phyloP scores from a whole-genome alignment of 1,140 invertebrate species.

The Drosophila yakuba region DNA sequence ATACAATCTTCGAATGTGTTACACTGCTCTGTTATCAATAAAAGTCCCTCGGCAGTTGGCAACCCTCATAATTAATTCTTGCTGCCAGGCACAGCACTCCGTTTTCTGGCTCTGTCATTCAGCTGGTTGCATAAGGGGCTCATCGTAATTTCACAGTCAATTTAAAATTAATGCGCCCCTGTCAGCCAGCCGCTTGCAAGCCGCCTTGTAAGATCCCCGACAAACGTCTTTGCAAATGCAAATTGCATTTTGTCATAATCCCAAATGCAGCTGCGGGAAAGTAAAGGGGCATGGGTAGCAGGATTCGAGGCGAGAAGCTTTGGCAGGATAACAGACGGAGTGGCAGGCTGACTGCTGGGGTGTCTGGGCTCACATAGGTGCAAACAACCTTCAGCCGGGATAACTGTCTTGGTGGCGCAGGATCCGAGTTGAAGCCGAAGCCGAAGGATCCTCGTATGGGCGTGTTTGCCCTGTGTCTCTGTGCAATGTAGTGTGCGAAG shows the following conservation, averaged over 20 bases:
- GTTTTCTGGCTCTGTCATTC: slow-evolving; percentile 15
- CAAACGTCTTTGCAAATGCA: slow-evolving; percentile 77
- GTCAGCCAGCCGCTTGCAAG: slow-evolving; percentile 34
- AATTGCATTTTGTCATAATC: slow-evolving; percentile 83
- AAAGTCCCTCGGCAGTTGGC: neutral
- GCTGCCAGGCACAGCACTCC: neutral
- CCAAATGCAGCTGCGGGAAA: slow-evolving; percentile 57
- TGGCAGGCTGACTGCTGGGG: slow-evolving; percentile 41
- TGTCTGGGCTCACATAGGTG: slow-evolving; percentile 57
- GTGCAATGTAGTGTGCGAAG: slow-evolving; percentile 32
- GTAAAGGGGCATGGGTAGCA: neutral
- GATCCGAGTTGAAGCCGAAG: neutral
- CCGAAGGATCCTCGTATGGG: neutral
- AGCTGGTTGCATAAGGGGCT: slow-evolving; percentile 43
- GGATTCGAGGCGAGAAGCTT: slow-evolving; percentile 29
- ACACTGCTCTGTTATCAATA: no score
- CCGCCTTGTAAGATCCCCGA: slow-evolving; percentile 41
- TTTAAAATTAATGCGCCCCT: slow-evolving; percentile 81
- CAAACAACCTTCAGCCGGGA: slow-evolving; percentile 65
- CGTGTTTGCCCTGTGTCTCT: slow-evolving; percentile 33
- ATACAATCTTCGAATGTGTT: no score
- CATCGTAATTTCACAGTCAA: slow-evolving; percentile 80
- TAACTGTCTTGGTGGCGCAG: slow-evolving; percentile 43
- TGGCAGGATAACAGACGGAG: slow-evolving; percentile 49
- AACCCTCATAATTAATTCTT: slow-evolving; percentile 25